A percentile compares a stretch with the other conserved stretches of the same genome.
phyloP scores from a whole-genome alignment of 2,888 invertebrate genomes.

The Coremacera marginata region DNA sequence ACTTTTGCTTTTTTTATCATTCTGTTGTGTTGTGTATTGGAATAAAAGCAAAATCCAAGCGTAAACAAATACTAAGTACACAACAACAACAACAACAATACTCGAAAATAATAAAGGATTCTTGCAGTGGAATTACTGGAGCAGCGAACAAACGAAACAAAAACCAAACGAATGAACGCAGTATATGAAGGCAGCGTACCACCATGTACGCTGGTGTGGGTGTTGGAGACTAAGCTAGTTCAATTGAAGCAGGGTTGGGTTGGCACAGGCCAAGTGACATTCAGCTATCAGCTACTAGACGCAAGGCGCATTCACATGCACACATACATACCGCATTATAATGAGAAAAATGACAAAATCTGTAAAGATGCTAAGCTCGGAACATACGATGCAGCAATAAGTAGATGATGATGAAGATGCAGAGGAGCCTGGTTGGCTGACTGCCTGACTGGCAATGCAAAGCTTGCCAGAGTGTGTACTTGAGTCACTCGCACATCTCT shows the following conservation, averaged over 20 bases:
- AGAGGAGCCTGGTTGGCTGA: background rate
- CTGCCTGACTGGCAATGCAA: background rate
- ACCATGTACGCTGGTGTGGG: background rate
- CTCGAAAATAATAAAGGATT: conserved; percentile 32
- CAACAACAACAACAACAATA: conserved; percentile 19
- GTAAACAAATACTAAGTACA: conserved; percentile 39
- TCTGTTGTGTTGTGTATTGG: conserved; percentile 12
- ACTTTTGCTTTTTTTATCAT: background rate
- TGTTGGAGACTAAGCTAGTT: background rate
- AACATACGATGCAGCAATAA: background rate
- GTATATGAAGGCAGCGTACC: background rate
- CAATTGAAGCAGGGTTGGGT: background rate
- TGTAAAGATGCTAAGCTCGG: conserved; percentile 7
- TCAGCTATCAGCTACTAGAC: background rate
- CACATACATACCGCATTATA: background rate
- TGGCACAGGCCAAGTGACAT: conserved; percentile 20
- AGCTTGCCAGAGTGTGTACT: conserved; percentile 13
- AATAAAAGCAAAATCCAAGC: conserved; percentile 41
- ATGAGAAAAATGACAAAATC: conserved; percentile 36
- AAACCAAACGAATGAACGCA: conserved; percentile 10
- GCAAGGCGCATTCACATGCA: background rate
- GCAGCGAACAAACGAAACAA: conserved; percentile 39
- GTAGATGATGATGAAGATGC: background rate
- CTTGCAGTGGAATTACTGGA: conserved; percentile 34
- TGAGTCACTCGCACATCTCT: conserved; percentile 8